A percentile compares a stretch with the other conserved stretches of the same genome.
phyloP scores from a whole-genome alignment of 92 coral and sea anemone species.

The Anthopleura xanthogrammica region DNA sequence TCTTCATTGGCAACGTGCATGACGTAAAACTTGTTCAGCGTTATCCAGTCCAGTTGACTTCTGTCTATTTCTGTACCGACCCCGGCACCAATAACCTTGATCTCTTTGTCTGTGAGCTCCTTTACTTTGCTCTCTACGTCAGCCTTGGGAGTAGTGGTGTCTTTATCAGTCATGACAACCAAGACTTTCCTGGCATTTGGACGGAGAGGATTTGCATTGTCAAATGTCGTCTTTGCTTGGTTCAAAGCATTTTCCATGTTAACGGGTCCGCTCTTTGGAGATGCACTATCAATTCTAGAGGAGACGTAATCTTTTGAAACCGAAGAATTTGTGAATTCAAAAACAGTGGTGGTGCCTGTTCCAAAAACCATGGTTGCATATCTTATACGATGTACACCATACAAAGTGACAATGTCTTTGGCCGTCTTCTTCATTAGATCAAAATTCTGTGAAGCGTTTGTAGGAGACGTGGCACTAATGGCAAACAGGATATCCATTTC shows the following conservation, averaged over 20 bases:
- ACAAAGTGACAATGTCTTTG: constrained; percentile 27
- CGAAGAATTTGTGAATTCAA: constrained; percentile 4
- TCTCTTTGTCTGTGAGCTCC: constrained; percentile 41
- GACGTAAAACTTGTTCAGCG: constrained; percentile 30
- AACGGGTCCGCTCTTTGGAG: not conserved
- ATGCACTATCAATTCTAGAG: constrained; percentile 12
- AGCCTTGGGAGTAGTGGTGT: constrained; percentile 32
- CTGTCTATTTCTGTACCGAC: constrained; percentile 47
- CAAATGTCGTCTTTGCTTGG: constrained; percentile 54
- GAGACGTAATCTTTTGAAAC: constrained; percentile 7
- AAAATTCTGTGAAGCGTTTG: not conserved
- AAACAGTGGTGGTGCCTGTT: not conserved
- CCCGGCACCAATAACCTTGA: constrained; percentile 66
- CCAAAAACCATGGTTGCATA: constrained; percentile 23
- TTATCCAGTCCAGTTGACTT: constrained; percentile 22
- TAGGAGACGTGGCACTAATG: constrained; percentile 25
- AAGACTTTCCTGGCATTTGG: constrained; percentile 72
- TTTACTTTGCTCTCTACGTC: constrained; percentile 43
- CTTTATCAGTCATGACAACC: constrained; percentile 72
- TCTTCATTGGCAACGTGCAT: constrained; percentile 15
- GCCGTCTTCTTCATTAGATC: constrained; percentile 18
- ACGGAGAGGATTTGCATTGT: constrained; percentile 45
- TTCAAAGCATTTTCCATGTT: constrained; percentile 54
- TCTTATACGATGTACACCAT: constrained; percentile 24
- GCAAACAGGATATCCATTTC: constrained; percentile 38